phyloP scores from a whole-genome alignment of 2,888 invertebrate species.

The Drosophila pegasa region DNA sequence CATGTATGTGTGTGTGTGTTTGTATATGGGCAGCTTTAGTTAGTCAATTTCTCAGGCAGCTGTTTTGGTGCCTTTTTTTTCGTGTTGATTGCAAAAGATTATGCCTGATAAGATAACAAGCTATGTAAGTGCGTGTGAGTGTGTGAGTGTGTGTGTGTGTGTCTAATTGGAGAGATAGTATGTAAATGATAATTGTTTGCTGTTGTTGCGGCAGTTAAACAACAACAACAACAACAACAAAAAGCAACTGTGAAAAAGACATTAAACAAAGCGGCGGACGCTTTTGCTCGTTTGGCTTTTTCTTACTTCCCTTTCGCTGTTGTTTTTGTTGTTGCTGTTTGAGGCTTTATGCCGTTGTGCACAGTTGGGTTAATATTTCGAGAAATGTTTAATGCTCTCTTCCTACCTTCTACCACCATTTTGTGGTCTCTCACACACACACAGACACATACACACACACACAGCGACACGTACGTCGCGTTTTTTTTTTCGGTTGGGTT shows the following conservation, averaged over 20 bases:
- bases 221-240: too few relatives aligned
- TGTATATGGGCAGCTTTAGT: slow-evolving; percentile 4
- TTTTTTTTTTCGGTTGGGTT: slow-evolving; percentile 59
- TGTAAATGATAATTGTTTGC: slow-evolving; percentile 21
- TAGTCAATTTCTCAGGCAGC: slow-evolving; percentile 41
- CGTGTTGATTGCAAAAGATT: slow-evolving; percentile 64
- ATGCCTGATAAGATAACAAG: slow-evolving; percentile 64
- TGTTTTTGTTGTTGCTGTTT: slow-evolving; percentile 22
- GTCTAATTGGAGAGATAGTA: slow-evolving; percentile 16
- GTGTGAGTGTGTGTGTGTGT: slow-evolving; percentile 12
- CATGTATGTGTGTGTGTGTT: background rate
- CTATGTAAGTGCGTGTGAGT: slow-evolving; percentile 12
- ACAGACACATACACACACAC: slow-evolving; percentile 11
- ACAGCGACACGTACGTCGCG: slow-evolving; percentile 22
- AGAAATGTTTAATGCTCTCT: slow-evolving; percentile 49
- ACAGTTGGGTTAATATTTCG: slow-evolving; percentile 72
- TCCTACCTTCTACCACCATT: slow-evolving; percentile 67
- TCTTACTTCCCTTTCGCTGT: slow-evolving; percentile 52
- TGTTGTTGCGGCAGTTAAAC: slow-evolving; percentile 14
- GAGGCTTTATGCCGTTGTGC: slow-evolving; percentile 64
- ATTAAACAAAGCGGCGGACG: slow-evolving; percentile 55
- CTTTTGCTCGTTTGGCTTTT: slow-evolving; percentile 54
- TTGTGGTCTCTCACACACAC: slow-evolving; percentile 43
- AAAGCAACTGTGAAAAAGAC: slow-evolving; percentile 40
- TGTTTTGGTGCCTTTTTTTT: slow-evolving; percentile 18